Conservation (phyloP, 2,113 vertebrate species). For the Ginglymostoma cirratum region DNA sequence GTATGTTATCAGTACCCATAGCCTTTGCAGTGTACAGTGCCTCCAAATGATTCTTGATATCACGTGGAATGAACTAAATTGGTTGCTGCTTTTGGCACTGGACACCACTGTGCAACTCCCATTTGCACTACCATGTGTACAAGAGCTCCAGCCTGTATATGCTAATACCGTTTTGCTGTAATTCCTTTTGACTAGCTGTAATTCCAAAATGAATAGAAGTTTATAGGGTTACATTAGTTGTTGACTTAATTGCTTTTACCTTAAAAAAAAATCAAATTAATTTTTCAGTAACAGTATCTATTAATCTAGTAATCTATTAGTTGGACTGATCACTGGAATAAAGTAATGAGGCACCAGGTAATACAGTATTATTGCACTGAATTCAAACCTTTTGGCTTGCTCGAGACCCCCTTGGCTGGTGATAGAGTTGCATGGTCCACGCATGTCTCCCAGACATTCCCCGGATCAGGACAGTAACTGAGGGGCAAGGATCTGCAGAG, state of each 20-base stretch:
- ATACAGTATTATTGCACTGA: not conserved
- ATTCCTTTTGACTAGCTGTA: not conserved
- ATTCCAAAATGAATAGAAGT: not conserved
- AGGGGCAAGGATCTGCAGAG: slow-evolving; percentile 80
- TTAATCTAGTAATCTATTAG: not conserved
- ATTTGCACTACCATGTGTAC: not conserved
- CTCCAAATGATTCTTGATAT: no score
- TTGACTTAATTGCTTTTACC: not conserved
- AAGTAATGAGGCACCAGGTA: not conserved
- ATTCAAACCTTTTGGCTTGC: slow-evolving; percentile 82
- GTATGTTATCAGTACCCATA: no score
- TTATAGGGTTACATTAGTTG: not conserved
- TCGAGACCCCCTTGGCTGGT: slow-evolving; percentile 85
- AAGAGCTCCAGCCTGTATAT: not conserved
- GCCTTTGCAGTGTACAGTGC: no score
- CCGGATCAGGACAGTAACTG: slow-evolving; percentile 82
- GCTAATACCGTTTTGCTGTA: no score
- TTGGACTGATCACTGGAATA: not conserved
- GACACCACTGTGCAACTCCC: not conserved
- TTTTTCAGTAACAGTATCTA: not conserved
- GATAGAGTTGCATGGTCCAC: slow-evolving; percentile 91
- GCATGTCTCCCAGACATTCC: slow-evolving; percentile 89
- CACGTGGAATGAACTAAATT: no score
- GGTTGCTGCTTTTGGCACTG: not conserved
- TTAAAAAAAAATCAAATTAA: not conserved